Evolutionary conservation across 1,140 invertebrate genomes (phyloP), one percentile per base, ranked within the genome.

Genomic region (Drosophila pseudoobscura): DNA sequence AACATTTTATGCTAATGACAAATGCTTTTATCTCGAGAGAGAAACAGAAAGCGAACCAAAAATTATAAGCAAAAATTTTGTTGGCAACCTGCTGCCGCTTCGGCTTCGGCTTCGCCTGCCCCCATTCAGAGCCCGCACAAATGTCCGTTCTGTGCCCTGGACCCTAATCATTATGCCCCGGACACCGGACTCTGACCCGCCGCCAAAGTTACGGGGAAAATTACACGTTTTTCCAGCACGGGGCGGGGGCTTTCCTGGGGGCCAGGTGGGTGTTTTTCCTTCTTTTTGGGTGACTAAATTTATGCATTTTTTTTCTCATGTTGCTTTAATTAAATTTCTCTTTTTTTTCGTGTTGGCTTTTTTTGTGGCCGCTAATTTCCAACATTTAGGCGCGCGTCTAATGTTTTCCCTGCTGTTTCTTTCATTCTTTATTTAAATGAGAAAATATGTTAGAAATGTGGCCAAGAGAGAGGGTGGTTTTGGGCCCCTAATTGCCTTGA

Each of bases 251-350:
- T 79, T 66, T 78, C 78, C 80, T 76, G 79, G 80, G 73, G 79
- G 80, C 65, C 80, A 75, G 61, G 51, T 47, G 73, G 47, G 44
- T 68, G 56, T 75, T 39, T 39, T 39, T 13, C 35, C 4, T 39
- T 39, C 35, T 13, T 13, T 11, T 54, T 74, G 70, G 61, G 61
- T 62, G 66, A 70, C 74, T 80, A 80, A 85, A 84, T 84, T 80
- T 84, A 84, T 85, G 80, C 80, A 85, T 73, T 80, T 75, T 59
- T 17, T 76, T 47, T 60, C 66, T 68, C 62, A 85, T 78, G 75
- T 55, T 77, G 74, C 83, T 87, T 87, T 87, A 87, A 87, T 87
- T 88, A 87, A 87, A 87, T 87, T 87, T 87, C 83, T 87, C 78
- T 69, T 75, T 75, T 77, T 58, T 26, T 35, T 50, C 51, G 49